A percentile compares a stretch with the other conserved stretches of the same genome.
Conservation (phyloP, 2,113 vertebrate genomes). For the Todiramphus saurophagus region DNA sequence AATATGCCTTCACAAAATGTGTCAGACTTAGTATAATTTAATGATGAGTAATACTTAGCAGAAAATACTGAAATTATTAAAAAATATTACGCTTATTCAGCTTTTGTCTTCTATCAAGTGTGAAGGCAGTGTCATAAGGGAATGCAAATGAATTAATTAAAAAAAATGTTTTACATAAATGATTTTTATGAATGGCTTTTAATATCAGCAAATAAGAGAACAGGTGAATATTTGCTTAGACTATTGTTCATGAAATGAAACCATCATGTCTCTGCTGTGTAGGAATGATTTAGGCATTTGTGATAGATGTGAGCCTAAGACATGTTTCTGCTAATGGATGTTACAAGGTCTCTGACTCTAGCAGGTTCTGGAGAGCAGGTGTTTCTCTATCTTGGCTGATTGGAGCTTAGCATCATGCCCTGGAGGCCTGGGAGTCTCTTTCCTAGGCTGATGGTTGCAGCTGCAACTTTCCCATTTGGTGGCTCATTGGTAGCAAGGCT, state of each 20-base stretch:
- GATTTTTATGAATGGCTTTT: slow-evolving; percentile 71
- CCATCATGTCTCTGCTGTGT: background rate
- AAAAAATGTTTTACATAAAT: slow-evolving; percentile 49
- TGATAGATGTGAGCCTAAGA: slow-evolving; percentile 11
- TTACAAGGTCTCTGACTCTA: background rate
- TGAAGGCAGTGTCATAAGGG: slow-evolving; percentile 54
- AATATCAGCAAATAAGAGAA: slow-evolving; percentile 67
- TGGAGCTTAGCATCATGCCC: background rate
- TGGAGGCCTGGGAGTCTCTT: background rate
- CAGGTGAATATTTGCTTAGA: slow-evolving; percentile 58
- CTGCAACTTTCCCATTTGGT: background rate
- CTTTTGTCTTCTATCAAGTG: slow-evolving; percentile 51
- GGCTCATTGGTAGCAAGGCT: background rate
- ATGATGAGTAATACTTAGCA: slow-evolving; percentile 37
- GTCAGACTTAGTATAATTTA: slow-evolving; percentile 33
- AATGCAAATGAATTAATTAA: slow-evolving; percentile 71
- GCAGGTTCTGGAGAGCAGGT: background rate
- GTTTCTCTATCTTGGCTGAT: background rate
- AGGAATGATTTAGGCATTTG: slow-evolving; percentile 36
- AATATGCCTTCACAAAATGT: slow-evolving; percentile 12
- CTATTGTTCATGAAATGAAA: slow-evolving; percentile 56
- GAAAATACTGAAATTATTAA: slow-evolving; percentile 65
- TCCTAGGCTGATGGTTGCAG: background rate
- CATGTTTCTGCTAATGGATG: background rate
- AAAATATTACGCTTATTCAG: slow-evolving; percentile 63